Evolutionary conservation across 2,113 vertebrate genomes (phyloP).

Genomic region (Hemichromis elongatus): DNA sequence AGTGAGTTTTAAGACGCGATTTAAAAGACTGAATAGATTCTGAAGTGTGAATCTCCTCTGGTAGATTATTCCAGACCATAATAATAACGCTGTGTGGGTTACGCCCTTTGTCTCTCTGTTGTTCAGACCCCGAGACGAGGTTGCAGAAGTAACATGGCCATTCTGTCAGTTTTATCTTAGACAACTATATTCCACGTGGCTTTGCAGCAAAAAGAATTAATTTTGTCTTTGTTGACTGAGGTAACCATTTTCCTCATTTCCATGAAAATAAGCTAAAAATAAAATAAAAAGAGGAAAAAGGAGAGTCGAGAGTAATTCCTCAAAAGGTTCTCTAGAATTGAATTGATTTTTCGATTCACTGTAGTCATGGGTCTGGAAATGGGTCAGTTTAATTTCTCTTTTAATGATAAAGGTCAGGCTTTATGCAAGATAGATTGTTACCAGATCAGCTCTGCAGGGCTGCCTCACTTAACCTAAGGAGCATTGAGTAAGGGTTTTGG

Average conservation of each 20-base stretch:
- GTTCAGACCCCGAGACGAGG: not conserved
- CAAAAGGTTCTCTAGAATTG: not conserved
- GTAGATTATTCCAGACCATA: no score
- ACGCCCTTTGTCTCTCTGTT: conserved; percentile 24
- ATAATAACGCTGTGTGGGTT: conserved; percentile 42
- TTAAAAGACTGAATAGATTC: no score
- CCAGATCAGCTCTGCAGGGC: conserved; percentile 34
- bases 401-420: conserved; percentile 41
- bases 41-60: no score
- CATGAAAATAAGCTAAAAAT: not conserved
- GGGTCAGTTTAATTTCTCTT: conserved; percentile 27
- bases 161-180: conserved; percentile 19
- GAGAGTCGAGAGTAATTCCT: not conserved
- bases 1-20: no score
- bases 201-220: conserved; percentile 43
- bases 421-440: conserved; percentile 32
- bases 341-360: not conserved
- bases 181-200: conserved; percentile 1
- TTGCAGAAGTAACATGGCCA: conserved; percentile 3
- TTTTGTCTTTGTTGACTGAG: conserved; percentile 40
- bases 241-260: conserved; percentile 7
- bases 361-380: not conserved
- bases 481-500: conserved; percentile 23
- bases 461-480: conserved; percentile 16
- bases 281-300: not conserved